A percentile compares a stretch with the other conserved stretches of the same genome.
Conservation (phyloP, 2,797 vertebrate species). For the Protosalanx chinensis region DNA sequence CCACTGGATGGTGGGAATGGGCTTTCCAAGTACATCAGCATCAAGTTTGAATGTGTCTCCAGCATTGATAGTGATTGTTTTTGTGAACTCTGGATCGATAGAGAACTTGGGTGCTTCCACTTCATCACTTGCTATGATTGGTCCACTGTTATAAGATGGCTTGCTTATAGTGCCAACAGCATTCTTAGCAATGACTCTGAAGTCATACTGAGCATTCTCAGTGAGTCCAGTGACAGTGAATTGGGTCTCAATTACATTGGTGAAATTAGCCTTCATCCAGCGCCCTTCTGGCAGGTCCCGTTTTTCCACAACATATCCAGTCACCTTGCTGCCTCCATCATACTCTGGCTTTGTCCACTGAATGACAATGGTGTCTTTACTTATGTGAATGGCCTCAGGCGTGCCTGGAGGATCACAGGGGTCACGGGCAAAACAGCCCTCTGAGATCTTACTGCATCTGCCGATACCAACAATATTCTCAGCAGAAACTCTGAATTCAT, state of each 20-base stretch:
- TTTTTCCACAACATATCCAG: conserved; percentile 94
- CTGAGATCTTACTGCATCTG: conserved; percentile 93
- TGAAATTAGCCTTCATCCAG: conserved; percentile 97
- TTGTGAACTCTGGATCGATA: conserved; percentile 93
- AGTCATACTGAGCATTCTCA: conserved; percentile 94
- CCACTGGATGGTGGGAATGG: conserved; percentile 90
- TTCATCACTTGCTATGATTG: conserved; percentile 90
- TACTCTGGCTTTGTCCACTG: conserved; percentile 96
- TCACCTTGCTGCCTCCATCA: conserved; percentile 95
- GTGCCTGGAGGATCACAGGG: conserved; percentile 94
- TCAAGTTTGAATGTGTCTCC: conserved; percentile 93
- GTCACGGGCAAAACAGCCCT: conserved; percentile 91
- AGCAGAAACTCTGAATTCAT: conserved; percentile 94
- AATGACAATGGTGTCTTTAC: conserved; percentile 88
- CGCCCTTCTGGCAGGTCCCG: conserved; percentile 96
- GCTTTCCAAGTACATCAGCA: conserved; percentile 91
- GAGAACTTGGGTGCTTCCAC: conserved; percentile 92
- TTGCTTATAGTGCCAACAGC: conserved; percentile 92
- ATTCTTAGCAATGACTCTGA: conserved; percentile 98
- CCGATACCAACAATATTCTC: conserved; percentile 98
- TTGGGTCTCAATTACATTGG: conserved; percentile 94
- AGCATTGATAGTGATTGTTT: conserved; percentile 87
- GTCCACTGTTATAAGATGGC: conserved; percentile 95
- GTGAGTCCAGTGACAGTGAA: conserved; percentile 91
- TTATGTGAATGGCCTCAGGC: conserved; percentile 89